Evolutionary conservation across 2,888 invertebrate genomes (phyloP).

Genomic region (Falcaria lacertinaria): DNA sequence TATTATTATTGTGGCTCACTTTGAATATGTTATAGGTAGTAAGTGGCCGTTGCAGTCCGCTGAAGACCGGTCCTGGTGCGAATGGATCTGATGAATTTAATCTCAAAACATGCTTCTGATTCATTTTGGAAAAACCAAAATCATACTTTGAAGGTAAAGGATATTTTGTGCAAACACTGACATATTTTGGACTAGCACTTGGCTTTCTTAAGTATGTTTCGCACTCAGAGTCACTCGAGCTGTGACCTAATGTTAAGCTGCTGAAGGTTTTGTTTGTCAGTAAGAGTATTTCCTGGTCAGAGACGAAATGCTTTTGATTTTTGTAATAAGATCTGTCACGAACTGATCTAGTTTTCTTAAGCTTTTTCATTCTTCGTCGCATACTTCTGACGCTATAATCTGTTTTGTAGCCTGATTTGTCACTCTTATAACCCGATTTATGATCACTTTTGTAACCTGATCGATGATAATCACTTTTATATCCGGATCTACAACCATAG

Average conservation of each 20-base stretch:
- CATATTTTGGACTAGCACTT: constrained; percentile 64
- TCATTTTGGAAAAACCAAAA: constrained; percentile 62
- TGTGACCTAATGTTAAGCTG: constrained; percentile 79
- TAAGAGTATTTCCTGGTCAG: constrained; percentile 80
- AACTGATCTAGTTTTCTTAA: constrained; percentile 73
- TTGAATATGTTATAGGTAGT: constrained; percentile 70
- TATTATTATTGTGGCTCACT: constrained; percentile 68
- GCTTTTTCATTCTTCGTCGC: constrained; percentile 69
- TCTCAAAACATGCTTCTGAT: constrained; percentile 53
- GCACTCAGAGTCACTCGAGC: constrained; percentile 75
- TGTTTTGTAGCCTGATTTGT: constrained; percentile 80
- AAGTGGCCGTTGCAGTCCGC: constrained; percentile 66
- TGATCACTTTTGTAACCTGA: constrained; percentile 83
- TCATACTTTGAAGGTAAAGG: constrained; percentile 59
- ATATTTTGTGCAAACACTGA: constrained; percentile 68
- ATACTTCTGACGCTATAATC: constrained; percentile 76
- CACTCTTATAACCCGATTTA: constrained; percentile 81
- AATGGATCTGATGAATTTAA: constrained; percentile 67
- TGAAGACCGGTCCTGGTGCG: constrained; percentile 74
- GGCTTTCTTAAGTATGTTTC: constrained; percentile 65
- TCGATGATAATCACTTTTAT: constrained; percentile 70
- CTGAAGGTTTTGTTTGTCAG: constrained; percentile 76
- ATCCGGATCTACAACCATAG: constrained; percentile 77
- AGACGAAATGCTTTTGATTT: constrained; percentile 77
- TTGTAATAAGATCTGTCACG: constrained; percentile 74